phyloP scores from a whole-genome alignment of 92 coral and sea anemone species.

The Metridium senile region DNA sequence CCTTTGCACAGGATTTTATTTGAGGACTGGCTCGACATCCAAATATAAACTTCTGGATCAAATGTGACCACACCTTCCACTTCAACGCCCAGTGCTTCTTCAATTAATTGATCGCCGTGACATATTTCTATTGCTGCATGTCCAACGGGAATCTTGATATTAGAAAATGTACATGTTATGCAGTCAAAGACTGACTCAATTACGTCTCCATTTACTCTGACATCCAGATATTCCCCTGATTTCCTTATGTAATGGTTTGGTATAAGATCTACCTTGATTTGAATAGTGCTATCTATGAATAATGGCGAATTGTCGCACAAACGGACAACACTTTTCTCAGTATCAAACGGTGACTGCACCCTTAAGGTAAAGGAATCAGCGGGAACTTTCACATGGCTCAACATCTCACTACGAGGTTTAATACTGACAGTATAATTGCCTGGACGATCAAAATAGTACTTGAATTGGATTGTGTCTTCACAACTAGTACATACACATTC shows the following conservation, averaged over 20 bases:
- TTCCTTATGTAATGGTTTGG: neutral
- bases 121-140: neutral
- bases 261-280: neutral
- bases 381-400: neutral
- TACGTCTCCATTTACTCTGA: neutral
- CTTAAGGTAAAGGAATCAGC: neutral
- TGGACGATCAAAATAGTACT: neutral
- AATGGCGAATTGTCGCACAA: neutral
- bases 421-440: neutral
- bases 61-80: neutral
- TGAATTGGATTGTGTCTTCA: neutral
- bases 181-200: neutral
- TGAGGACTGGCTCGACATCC: neutral
- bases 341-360: neutral
- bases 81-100: neutral
- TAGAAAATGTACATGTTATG: neutral
- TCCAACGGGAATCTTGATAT: neutral
- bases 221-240: neutral
- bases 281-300: neutral
- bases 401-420: neutral
- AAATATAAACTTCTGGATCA: neutral
- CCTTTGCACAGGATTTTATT: slow-evolving; percentile 2
- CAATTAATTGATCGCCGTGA: neutral
- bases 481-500: no score
- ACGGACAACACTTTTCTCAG: neutral